These are phyloP conservation scores for Mormyrus iriodes DNA, from an alignment of 2,113 vertebrate genomes.

Conservation along the genomic window DNA sequence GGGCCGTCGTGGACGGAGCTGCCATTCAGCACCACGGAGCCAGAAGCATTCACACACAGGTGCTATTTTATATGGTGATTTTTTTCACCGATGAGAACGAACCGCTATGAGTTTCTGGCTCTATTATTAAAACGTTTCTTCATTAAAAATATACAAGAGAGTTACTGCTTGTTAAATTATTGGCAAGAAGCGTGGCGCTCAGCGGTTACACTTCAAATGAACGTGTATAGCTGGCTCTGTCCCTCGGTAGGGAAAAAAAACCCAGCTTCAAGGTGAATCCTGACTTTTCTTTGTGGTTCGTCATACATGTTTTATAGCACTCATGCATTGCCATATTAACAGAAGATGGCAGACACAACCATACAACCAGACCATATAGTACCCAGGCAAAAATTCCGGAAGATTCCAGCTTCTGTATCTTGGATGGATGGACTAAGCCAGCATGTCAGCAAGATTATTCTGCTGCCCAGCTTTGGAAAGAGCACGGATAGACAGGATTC, in stretches of 20 bases:
- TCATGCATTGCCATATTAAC: neutral
- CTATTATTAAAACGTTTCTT: constrained; percentile 5
- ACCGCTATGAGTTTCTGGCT: neutral
- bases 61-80: neutral
- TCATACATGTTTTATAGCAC: neutral
- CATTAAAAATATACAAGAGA: neutral
- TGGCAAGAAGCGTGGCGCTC: neutral
- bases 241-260: neutral
- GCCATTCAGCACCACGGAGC: neutral
- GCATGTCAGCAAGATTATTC: neutral
- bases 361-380: neutral
- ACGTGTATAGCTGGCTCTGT: neutral
- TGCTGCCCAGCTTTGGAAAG: neutral
- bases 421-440: neutral
- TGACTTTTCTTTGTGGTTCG: neutral
- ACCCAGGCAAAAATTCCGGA: neutral
- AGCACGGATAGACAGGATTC: neutral
- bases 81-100: neutral
- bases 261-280: neutral
- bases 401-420: neutral
- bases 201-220: neutral
- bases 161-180: constrained; percentile 10
- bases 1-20: neutral
- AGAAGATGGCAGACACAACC: neutral
- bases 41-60: neutral